Percentiles rank a stretch among this genome's conserved stretches.
These are phyloP conservation scores for Sebastes iracundus DNA, from an alignment of 2,797 vertebrate genomes.

Conservation along the genomic window DNA sequence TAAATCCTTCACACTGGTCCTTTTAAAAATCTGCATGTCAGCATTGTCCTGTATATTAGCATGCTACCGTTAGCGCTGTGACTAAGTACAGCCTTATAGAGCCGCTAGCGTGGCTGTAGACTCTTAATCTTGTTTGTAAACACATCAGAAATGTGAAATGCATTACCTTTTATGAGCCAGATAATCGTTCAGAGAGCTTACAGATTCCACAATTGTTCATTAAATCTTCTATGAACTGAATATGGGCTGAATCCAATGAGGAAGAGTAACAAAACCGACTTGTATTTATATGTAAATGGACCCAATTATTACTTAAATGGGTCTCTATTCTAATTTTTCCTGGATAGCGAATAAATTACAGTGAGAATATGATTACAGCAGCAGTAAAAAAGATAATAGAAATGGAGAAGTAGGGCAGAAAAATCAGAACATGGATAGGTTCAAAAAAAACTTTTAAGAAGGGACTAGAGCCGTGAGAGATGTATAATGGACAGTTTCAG, in stretches of 20 bases:
- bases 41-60: not conserved
- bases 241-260: not conserved
- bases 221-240: not conserved
- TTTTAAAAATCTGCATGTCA: not conserved
- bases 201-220: not conserved
- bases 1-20: not conserved
- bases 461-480: not conserved
- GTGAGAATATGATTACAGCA: slow-evolving; percentile 18
- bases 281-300: slow-evolving; percentile 40
- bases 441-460: not conserved
- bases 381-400: slow-evolving; percentile 16
- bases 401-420: slow-evolving; percentile 16
- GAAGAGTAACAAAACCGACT: not conserved
- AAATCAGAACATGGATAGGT: not conserved
- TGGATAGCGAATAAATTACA: slow-evolving; percentile 19
- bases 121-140: not conserved
- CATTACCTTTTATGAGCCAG: not conserved
- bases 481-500: slow-evolving; percentile 46
- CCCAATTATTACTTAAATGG: slow-evolving; percentile 8
- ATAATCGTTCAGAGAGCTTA: not conserved
- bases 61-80: not conserved
- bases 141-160: not conserved
- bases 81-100: not conserved
- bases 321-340: slow-evolving; percentile 17
- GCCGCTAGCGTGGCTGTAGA: not conserved